phyloP scores from a whole-genome alignment of 2,888 invertebrate genomes.

The Eumerus sabulonum region DNA sequence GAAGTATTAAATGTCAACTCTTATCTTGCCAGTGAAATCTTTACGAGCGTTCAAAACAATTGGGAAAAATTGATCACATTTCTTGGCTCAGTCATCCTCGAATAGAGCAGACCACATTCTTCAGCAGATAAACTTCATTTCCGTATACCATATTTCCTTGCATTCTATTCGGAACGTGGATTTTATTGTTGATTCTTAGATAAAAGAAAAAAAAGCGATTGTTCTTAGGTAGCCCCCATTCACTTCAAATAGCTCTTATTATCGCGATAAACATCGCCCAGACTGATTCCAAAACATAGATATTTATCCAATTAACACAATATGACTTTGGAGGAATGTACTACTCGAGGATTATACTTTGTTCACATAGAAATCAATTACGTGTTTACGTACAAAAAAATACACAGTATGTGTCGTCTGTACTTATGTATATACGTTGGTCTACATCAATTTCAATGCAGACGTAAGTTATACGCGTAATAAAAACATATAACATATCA shows the following conservation, averaged over 20 bases:
- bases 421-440: too few relatives aligned
- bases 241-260: slow-evolving; percentile 34
- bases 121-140: slow-evolving; percentile 17
- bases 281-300: slow-evolving; percentile 57
- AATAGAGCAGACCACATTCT: slow-evolving; percentile 32
- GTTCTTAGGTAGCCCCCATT: slow-evolving; percentile 25
- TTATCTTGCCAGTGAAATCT: slow-evolving; percentile 54
- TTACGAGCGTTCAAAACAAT: slow-evolving; percentile 58
- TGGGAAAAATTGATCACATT: slow-evolving; percentile 43
- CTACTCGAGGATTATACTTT: slow-evolving; percentile 18
- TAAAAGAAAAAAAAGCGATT: slow-evolving; percentile 61
- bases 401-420: too few relatives aligned
- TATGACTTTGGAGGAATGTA: slow-evolving; percentile 53
- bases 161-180: slow-evolving; percentile 52
- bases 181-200: slow-evolving; percentile 65
- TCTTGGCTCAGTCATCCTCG: slow-evolving; percentile 36
- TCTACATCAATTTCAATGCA: too few relatives aligned
- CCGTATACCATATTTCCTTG: slow-evolving; percentile 32
- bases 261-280: slow-evolving; percentile 30
- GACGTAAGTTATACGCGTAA: too few relatives aligned
- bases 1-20: not conserved
- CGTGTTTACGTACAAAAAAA: not conserved
- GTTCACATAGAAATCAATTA: slow-evolving; percentile 57
- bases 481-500: too few relatives aligned
- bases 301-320: slow-evolving; percentile 67